Conservation (phyloP, 2,797 vertebrate species). For the Lutjanus argentimaculatus region DNA sequence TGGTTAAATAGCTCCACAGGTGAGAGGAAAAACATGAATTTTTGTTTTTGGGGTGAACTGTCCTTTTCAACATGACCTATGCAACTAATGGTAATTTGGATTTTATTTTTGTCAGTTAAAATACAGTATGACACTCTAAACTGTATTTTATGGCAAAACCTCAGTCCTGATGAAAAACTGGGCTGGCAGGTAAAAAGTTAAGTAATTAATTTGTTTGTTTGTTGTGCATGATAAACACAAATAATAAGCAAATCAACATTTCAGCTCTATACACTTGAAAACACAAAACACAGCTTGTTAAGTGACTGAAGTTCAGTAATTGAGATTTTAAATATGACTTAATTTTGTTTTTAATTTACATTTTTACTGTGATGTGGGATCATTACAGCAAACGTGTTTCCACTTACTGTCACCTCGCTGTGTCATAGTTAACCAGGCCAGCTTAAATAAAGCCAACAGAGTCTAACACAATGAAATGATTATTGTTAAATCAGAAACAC, state of each 20-base stretch:
- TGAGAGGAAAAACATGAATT: no score
- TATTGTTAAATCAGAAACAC: constrained; percentile 49
- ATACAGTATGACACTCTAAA: neutral
- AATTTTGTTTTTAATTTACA: constrained; percentile 1
- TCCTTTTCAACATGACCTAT: neutral
- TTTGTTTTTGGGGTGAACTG: no score
- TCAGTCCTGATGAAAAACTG: neutral
- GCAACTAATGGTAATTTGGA: no score
- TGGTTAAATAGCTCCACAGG: no score
- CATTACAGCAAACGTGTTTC: constrained; percentile 26
- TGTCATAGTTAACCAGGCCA: constrained; percentile 6
- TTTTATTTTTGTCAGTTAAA: no score
- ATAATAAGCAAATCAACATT: neutral
- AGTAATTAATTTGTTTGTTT: neutral
- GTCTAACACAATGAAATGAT: constrained; percentile 50
- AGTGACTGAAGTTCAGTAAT: neutral
- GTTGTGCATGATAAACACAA: neutral
- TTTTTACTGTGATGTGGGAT: constrained; percentile 22
- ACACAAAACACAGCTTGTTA: neutral
- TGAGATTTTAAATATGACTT: neutral
- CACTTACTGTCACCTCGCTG: constrained; percentile 17
- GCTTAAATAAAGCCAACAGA: constrained; percentile 37
- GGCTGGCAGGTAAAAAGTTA: neutral
- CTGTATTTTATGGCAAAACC: neutral
- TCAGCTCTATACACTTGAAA: neutral